phyloP scores from a whole-genome alignment of 2,797 vertebrate genomes.

The Mormyrops boulengeri region DNA sequence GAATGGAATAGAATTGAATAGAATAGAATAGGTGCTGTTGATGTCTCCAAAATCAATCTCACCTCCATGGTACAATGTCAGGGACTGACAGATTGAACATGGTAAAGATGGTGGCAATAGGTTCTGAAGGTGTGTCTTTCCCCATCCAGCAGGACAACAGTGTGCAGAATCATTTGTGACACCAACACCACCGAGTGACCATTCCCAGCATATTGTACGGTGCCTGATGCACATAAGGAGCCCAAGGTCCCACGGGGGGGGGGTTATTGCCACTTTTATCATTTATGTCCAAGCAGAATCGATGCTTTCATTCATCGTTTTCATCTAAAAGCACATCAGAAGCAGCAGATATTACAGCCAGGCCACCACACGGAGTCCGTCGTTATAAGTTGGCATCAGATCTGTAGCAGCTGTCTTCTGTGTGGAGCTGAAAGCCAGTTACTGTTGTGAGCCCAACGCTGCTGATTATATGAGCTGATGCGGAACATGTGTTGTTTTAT shows the following conservation, averaged over 20 bases:
- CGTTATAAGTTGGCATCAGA: background rate
- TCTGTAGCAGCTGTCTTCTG: background rate
- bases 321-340: background rate
- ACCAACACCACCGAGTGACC: background rate
- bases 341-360: background rate
- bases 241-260: background rate
- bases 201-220: background rate
- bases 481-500: constrained; percentile 1
- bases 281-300: background rate
- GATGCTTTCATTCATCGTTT: background rate
- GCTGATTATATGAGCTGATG: constrained; percentile 1
- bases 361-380: background rate
- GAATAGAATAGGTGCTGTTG: background rate
- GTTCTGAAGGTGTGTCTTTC: background rate
- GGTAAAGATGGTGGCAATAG: background rate
- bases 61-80: background rate
- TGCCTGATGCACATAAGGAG: background rate
- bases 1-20: background rate
- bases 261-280: background rate
- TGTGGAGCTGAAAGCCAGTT: background rate
- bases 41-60: background rate
- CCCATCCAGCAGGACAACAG: background rate
- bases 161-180: background rate
- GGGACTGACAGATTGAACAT: background rate
- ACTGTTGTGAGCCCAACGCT: background rate